These are phyloP conservation scores for Panulirus ornatus DNA, from an alignment of 1,140 invertebrate genomes.

Conservation along the genomic window DNA sequence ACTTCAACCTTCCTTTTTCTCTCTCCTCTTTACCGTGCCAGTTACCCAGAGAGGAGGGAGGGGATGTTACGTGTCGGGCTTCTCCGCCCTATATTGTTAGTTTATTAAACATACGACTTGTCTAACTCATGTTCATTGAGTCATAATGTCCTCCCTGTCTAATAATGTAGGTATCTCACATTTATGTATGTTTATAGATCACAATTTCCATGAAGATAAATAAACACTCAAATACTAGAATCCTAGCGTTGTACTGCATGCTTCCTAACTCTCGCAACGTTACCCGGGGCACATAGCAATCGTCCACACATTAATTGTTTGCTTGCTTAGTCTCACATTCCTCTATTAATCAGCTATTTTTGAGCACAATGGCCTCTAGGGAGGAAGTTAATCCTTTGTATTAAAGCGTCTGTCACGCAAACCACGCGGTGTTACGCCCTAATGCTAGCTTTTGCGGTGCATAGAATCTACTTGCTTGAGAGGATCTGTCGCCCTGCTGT, in stretches of 20 bases:
- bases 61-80: background rate
- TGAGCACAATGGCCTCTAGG: background rate
- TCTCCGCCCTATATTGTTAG: background rate
- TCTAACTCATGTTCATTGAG: background rate
- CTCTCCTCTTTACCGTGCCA: constrained; percentile 61
- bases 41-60: constrained; percentile 33
- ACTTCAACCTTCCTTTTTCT: constrained; percentile 63
- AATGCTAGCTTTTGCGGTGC: background rate
- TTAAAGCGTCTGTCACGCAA: constrained; percentile 15
- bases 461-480: background rate
- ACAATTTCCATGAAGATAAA: background rate
- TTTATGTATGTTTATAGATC: background rate
- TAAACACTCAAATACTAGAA: constrained; percentile 49
- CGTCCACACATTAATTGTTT: background rate
- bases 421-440: background rate
- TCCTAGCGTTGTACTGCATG: constrained; percentile 46
- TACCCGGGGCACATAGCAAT: background rate
- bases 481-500: background rate
- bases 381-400: constrained; percentile 30
- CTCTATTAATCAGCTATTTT: background rate
- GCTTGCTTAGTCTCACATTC: background rate
- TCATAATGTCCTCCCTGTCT: background rate
- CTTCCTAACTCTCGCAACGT: constrained; percentile 18
- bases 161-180: background rate
- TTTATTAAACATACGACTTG: background rate